Evolutionary conservation across 2,888 invertebrate genomes (phyloP), one percentile per base, ranked within the genome.

Genomic region (Drosophila nr. perissopoda): DNA sequence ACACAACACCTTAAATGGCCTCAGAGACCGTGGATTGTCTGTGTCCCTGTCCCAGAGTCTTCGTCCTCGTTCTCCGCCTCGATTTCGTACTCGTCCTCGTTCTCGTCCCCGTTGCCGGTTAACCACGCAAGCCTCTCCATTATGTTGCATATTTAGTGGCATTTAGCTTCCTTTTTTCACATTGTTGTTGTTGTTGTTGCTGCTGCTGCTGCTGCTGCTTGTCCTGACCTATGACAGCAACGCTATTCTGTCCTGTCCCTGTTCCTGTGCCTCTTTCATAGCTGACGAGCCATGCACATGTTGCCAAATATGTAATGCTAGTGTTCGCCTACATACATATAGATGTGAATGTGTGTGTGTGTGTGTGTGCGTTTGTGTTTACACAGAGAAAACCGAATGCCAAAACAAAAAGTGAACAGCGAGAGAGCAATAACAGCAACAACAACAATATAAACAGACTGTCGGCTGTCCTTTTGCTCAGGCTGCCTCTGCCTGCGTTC

Each of bases 81-180:
- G 29, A 38, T 38, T 29, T 27, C 29, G 34, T 4, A 25, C 29
- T 38, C 31, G 34, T 45, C 34, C 61, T 31, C 33, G 11, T 33
- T 5, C 21, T 57, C 57, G 53, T 53, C 45, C 45, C 45, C 48
- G 53, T 60, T 49, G 18, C 45, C 48, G 60, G 38, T 69, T 65
- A 58, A 49, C 64, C 74, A 51, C 56, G 59, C 48, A 65, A 58
- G 54, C 63, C 66, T 38, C 71, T 70, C 51, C 74, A 75, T 85
- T 80, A 73, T 82, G 77, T 79, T 83, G 88, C 86, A 79, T 82
- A 82, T 87, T 87, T 82, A 78, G 85, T 87, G 85, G 83, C 82
- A 81, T 83, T 83, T 78, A 75, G 73, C 73, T 79, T 70, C 68
- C 78, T 60, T 64, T 69, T 52, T 52, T 31, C 51, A 21, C 33